Percentiles rank a stretch among this genome's conserved stretches.
These are phyloP conservation scores for Meiosimyza decipiens DNA, from an alignment of 2,888 invertebrate genomes.

Conservation along the genomic window DNA sequence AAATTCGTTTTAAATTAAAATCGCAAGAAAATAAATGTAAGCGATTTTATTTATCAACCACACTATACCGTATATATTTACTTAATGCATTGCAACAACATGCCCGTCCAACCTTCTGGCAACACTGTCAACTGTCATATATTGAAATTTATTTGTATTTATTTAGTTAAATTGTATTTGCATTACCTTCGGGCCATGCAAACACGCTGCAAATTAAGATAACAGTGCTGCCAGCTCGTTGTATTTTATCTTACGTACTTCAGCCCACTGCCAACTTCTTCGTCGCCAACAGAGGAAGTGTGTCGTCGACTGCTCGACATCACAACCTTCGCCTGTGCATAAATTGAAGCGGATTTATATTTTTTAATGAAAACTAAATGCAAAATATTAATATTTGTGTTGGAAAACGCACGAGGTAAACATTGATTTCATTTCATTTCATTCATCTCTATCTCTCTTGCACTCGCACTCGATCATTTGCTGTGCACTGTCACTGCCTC, in stretches of 20 bases:
- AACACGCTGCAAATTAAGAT: conserved; percentile 31
- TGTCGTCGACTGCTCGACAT: neutral
- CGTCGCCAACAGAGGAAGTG: neutral
- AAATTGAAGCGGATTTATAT: neutral
- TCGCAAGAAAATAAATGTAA: too few species aligned
- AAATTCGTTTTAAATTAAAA: too few species aligned
- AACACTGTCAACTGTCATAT: conserved; percentile 43
- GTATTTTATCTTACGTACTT: neutral
- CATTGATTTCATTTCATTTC: conserved; percentile 5
- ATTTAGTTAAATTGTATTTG: conserved; percentile 42
- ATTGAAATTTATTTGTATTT: conserved; percentile 49
- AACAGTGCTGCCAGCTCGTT: conserved; percentile 24
- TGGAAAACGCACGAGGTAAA: conserved; percentile 2
- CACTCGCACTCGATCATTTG: neutral
- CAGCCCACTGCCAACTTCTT: neutral
- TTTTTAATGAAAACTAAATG: conserved; percentile 19
- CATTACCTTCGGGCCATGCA: conserved; percentile 23
- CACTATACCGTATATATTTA: too few species aligned
- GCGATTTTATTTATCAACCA: too few species aligned
- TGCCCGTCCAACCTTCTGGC: neutral
- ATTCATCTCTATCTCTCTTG: neutral
- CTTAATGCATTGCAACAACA: neutral
- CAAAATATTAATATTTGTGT: conserved; percentile 27
- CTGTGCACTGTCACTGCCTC: neutral
- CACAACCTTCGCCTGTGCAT: neutral